These are phyloP conservation scores for Drosophila mayaguana DNA, from an alignment of 2,888 invertebrate genomes.

Conservation along the genomic window DNA sequence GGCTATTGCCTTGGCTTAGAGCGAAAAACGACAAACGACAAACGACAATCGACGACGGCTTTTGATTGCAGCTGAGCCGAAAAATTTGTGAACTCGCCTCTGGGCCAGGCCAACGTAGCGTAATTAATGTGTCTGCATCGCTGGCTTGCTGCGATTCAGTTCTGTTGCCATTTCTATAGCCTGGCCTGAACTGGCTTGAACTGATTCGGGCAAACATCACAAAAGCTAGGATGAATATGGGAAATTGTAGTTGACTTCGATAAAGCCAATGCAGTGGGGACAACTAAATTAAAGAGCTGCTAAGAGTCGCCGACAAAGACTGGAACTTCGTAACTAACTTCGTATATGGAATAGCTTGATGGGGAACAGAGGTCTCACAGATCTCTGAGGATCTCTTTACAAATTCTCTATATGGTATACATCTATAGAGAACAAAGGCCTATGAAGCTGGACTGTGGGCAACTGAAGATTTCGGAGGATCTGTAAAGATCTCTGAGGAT, in stretches of 20 bases:
- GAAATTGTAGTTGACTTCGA: not conserved
- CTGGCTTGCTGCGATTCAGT: slow-evolving; percentile 1
- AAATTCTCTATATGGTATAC: not conserved
- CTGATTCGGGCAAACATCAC: not conserved
- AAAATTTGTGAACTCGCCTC: slow-evolving; percentile 12
- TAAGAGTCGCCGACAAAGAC: not conserved
- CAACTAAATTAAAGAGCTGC: too few species aligned
- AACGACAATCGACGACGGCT: slow-evolving; percentile 2
- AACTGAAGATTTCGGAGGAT: not conserved
- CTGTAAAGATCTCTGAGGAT: too few species aligned
- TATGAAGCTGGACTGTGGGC: not conserved
- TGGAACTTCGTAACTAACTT: too few species aligned
- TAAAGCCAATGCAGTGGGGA: too few species aligned
- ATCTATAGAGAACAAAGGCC: not conserved
- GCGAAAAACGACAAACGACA: slow-evolving; percentile 11
- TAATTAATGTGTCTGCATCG: slow-evolving; percentile 73
- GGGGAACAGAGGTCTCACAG: too few species aligned
- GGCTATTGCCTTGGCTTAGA: slow-evolving; percentile 10
- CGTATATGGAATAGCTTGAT: not conserved
- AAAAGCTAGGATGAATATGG: not conserved
- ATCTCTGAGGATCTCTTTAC: too few species aligned
- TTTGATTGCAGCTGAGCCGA: slow-evolving; percentile 19
- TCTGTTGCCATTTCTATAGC: not conserved
- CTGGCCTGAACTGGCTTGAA: not conserved
- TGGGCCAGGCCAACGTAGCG: slow-evolving; percentile 11